Evolutionary conservation across 2,888 invertebrate genomes (phyloP), one percentile per base, ranked within the genome.

Genomic region (Lasioglossum zephyrum): DNA sequence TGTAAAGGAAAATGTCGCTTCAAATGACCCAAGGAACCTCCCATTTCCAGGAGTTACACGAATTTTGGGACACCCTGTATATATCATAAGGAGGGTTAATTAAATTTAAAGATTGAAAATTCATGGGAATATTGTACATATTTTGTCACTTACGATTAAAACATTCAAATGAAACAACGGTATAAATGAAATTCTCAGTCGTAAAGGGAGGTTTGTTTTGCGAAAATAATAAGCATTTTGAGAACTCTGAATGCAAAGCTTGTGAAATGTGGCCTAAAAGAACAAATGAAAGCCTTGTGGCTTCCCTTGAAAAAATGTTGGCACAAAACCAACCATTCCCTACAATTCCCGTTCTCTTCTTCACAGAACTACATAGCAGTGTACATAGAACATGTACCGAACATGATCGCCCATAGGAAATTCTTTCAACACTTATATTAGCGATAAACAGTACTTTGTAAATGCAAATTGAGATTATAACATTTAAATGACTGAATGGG

Each of bases 231-330:
- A 22, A 66, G 8, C 31, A 9, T 36, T 66, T 66, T 36, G 18
- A 9, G 8, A 66, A 66, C 9, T 18, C 18, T 9, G 36, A 66
- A 66, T 36, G 18, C 8, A 18, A 66, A 66, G 18, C 66, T 36
- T 66, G 9, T 36, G 18, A 66, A 36, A 31, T 36, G 36, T 36
- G 16, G 66, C 18, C 22, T 66, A 22, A 36, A 66, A 22, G 3
- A 36, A 36, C 36, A 66, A 66, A 66, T 36, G 16, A 66, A 66
- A 66, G 66, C 36, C 66, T 66, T 66, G 66, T 66, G 66, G 66
- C 36, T 66, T 66, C 36, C 66, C 66, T 66, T 66, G 66, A 66
- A 66, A 36, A 66, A 66, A 66, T 66, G 66, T 66, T 66, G 36
- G 66, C 66, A 74, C 22, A 74, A 74, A 74, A 53, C 60, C 77